Evolutionary conservation across 2,888 invertebrate species (phyloP), one percentile per base, ranked within the genome.

Genomic region (Lordiphosa andalusiaca): DNA sequence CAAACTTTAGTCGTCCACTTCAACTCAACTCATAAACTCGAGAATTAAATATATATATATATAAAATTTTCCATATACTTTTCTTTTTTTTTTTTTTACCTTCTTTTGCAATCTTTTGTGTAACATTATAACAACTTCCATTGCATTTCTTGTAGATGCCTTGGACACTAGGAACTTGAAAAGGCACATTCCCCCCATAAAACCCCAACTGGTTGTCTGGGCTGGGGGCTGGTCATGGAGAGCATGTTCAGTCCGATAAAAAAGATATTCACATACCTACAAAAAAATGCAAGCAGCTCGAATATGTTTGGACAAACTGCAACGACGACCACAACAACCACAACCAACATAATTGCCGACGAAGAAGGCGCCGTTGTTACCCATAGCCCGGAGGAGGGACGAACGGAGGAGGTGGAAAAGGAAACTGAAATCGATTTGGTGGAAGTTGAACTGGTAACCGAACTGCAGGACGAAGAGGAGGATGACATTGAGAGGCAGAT

Each of bases 171-270:
- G 33, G 35, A 19, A 33, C 33, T 46, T 46, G 9, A 44, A 4
- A n/a, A 36, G 55, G 38, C 19, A 5, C 19, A 10, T 21, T n/a
- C 4, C 21, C 4, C 6, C 6, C 6, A 21, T n/a, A 41, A 9
- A 30, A 30, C 30, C 39, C 10, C 16, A 19, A 0, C 19, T n/a
- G n/a, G 40, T n/a, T n/a, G 6, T n/a, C 16, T 41, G 40, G 21
- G 6, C 21, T 6, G n/a, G 3, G 40, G 40, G 40, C 40, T 19
- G 40, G 30, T 30, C 30, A 30, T 64, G 57, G 58, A 48, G 50
- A 84, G 82, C 65, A 90, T 89, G 89, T 88, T 88, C 70, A 87
- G 83, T 71, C 89, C 90, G 49, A 87, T 89, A 55, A 89, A 89
- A 70, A 88, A 87, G 62, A 84, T 90, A 39, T 81, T 90, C 56